Evolutionary conservation across 53 echinoderm and acorn worm genomes (phyloP).

Genomic region (Echinometra lucunter): DNA sequence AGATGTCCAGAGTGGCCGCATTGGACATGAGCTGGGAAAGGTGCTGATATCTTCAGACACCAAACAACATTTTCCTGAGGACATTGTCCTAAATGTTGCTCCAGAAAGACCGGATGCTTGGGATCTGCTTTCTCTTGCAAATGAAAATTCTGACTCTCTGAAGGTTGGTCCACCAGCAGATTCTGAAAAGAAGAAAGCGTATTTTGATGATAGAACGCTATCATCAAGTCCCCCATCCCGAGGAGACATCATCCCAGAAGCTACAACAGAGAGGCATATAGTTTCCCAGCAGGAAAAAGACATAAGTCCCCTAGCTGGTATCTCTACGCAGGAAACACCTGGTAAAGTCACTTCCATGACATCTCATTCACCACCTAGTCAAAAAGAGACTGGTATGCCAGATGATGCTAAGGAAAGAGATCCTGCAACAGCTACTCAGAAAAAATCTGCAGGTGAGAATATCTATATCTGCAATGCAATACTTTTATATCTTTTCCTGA

Average conservation of each 20-base stretch:
- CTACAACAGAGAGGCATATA: neutral
- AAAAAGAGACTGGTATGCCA: neutral
- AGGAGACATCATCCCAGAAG: neutral
- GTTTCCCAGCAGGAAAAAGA: neutral
- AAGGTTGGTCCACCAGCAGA: neutral
- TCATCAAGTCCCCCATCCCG: neutral
- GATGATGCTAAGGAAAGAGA: neutral
- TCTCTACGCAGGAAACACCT: neutral
- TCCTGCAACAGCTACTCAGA: neutral
- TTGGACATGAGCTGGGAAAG: constrained; percentile 37
- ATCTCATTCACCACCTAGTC: neutral
- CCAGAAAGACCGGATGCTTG: neutral
- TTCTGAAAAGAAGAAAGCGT: neutral
- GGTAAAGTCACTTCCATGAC: neutral
- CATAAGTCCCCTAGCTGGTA: neutral
- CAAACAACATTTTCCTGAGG: neutral
- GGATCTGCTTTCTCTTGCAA: neutral
- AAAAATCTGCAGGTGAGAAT: neutral
- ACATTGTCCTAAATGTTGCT: constrained; percentile 1
- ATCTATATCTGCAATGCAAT: neutral
- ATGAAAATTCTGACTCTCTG: neutral
- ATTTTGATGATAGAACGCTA: neutral
- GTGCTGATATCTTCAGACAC: constrained; percentile 4
- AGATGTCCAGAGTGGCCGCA: constrained; percentile 22
- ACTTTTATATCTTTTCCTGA: neutral